Evolutionary conservation across 2,888 invertebrate species (phyloP).

Genomic region (Reticulitermes lucifugus): DNA sequence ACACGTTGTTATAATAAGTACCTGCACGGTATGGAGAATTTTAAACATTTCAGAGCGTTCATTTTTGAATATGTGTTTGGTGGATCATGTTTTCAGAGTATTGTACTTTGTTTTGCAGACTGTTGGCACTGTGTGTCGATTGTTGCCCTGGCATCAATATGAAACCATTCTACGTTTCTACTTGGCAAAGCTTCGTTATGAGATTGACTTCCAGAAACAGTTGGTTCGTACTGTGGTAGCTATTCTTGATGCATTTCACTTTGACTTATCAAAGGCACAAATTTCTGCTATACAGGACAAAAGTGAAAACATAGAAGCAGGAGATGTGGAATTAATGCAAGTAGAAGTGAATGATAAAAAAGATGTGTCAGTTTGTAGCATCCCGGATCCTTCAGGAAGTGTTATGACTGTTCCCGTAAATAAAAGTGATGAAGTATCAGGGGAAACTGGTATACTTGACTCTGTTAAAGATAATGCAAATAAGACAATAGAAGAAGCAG

Average conservation of each 20-base stretch:
- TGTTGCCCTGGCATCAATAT: constrained; percentile 92
- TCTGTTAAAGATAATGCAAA: constrained; percentile 24
- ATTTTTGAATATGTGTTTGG: too few species aligned
- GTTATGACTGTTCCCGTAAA: background rate
- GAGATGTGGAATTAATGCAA: background rate
- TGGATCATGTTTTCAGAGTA: background rate
- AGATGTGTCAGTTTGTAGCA: background rate
- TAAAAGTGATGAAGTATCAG: constrained; percentile 3
- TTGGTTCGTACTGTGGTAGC: constrained; percentile 80
- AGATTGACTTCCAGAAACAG: constrained; percentile 83
- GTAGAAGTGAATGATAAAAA: background rate
- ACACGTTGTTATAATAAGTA: too few species aligned
- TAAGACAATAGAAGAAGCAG: constrained; percentile 6
- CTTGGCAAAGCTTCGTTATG: constrained; percentile 78
- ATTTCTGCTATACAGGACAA: background rate
- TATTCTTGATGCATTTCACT: constrained; percentile 92
- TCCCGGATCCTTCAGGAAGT: background rate
- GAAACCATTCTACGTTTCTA: constrained; percentile 85
- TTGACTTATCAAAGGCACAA: constrained; percentile 79
- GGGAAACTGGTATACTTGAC: constrained; percentile 5
- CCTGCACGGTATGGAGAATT: too few species aligned
- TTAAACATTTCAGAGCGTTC: too few species aligned
- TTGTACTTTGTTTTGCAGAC: constrained; percentile 61
- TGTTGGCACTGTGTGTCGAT: constrained; percentile 78
- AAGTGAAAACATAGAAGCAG: background rate